Evolutionary conservation across 2,797 vertebrate genomes (phyloP).

Genomic region (Enteromius argenteus): DNA sequence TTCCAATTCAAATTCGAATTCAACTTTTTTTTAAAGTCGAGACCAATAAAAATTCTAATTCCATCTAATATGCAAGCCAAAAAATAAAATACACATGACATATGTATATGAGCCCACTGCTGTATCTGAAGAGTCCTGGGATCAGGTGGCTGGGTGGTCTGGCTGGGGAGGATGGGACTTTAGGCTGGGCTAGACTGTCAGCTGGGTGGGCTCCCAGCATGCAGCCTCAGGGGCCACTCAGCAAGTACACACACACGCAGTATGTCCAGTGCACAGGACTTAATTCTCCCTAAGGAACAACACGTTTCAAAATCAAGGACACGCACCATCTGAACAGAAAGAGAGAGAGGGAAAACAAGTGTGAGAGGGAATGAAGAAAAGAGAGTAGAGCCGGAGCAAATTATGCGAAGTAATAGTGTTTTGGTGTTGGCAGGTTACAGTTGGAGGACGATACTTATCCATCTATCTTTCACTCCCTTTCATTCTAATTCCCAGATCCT

Average conservation of each 20-base stretch:
- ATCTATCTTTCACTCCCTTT: constrained; percentile 28
- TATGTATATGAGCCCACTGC: constrained; percentile 22
- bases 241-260: constrained; percentile 42
- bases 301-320: constrained; percentile 58
- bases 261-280: constrained; percentile 50
- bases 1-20: background rate
- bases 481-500: constrained; percentile 35
- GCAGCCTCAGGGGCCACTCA: constrained; percentile 49
- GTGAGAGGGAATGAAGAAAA: constrained; percentile 26
- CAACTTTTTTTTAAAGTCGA: background rate
- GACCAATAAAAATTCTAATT: background rate
- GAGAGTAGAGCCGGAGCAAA: constrained; percentile 15
- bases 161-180: constrained; percentile 29
- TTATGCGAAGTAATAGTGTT: constrained; percentile 39
- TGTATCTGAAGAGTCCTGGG: constrained; percentile 29
- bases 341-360: constrained; percentile 27
- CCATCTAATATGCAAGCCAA: background rate
- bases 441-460: constrained; percentile 19
- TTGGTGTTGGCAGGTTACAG: constrained; percentile 24
- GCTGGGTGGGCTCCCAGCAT: constrained; percentile 47
- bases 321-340: constrained; percentile 50
- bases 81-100: constrained; percentile 11
- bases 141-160: constrained; percentile 47
- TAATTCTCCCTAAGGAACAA: constrained; percentile 56
- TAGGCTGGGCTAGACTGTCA: constrained; percentile 40